Conservation (phyloP, 2,888 invertebrate species). For the Pyrgus malvae region DNA sequence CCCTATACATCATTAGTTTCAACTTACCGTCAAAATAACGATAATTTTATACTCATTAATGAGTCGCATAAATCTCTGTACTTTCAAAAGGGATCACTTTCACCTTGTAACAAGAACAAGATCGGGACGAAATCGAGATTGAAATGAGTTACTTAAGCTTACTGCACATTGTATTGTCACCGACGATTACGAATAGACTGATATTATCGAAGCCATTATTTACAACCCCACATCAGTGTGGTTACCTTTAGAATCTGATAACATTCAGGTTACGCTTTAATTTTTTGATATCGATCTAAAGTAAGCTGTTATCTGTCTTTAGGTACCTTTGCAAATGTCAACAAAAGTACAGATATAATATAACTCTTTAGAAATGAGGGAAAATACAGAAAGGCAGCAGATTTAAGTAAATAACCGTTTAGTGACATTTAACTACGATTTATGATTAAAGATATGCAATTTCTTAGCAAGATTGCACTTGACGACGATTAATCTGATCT, state of each 20-base stretch:
- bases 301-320: constrained; percentile 5
- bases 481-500: constrained; percentile 1
- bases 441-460: not conserved
- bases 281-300: constrained; percentile 23
- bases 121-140: constrained; percentile 48
- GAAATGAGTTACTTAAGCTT: constrained; percentile 42
- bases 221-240: constrained; percentile 22
- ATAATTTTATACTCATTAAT: constrained; percentile 45
- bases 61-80: constrained; percentile 48
- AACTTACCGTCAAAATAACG: constrained; percentile 47
- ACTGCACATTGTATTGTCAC: constrained; percentile 32
- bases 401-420: not conserved
- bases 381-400: no score
- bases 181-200: constrained; percentile 23
- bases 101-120: constrained; percentile 43
- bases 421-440: not conserved
- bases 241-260: constrained; percentile 22
- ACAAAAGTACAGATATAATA: not conserved
- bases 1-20: constrained; percentile 38
- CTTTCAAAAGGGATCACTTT: constrained; percentile 54
- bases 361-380: not conserved
- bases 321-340: constrained; percentile 16
- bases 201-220: constrained; percentile 23
- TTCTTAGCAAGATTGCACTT: not conserved
- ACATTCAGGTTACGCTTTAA: constrained; percentile 19